phyloP scores from a whole-genome alignment of 2,113 vertebrate species.

The Cricetomys ansorgei region DNA sequence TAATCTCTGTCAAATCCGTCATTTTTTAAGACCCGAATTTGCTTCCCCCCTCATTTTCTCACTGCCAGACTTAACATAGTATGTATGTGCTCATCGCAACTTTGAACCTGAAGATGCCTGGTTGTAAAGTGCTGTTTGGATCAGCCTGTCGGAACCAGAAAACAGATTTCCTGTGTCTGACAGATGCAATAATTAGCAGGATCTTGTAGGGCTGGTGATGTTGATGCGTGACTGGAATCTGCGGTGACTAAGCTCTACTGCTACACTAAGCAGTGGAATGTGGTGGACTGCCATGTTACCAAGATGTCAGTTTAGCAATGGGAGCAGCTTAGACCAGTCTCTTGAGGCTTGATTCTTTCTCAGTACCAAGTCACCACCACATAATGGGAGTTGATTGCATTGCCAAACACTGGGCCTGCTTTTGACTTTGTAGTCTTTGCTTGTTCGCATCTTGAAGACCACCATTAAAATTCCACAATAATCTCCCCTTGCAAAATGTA shows the following conservation, averaged over 20 bases:
- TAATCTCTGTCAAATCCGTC: constrained; percentile 34
- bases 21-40: constrained; percentile 39
- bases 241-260: too few relatives aligned
- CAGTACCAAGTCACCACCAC: background rate
- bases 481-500: background rate
- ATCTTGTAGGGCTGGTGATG: too few relatives aligned
- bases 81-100: background rate
- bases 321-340: background rate
- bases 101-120: constrained; percentile 48
- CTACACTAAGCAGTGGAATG: background rate
- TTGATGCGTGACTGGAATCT: background rate
- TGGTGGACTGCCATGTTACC: background rate
- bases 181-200: background rate
- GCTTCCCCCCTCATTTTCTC: background rate
- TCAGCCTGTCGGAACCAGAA: background rate
- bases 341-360: background rate
- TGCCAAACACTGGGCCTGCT: background rate
- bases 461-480: background rate
- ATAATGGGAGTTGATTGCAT: background rate
- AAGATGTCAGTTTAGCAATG: background rate
- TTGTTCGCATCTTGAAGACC: background rate
- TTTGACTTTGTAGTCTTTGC: background rate
- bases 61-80: background rate
- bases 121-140: constrained; percentile 33
- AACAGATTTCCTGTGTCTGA: constrained; percentile 8